Conservation (phyloP, 35 echinoderm and acorn worm genomes). For the Anneissia japonica region DNA sequence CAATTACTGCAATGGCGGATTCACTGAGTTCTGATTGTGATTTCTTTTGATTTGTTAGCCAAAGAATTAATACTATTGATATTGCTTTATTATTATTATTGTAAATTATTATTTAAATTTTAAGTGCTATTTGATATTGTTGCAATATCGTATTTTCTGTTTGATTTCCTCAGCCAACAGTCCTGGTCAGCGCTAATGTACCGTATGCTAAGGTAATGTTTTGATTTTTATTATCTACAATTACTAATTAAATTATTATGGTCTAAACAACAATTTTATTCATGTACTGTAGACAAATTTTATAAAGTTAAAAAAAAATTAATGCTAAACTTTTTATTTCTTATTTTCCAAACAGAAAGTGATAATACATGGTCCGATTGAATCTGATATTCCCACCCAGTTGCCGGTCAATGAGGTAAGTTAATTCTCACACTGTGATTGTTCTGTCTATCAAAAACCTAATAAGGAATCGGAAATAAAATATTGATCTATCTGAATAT, state of each 20-base stretch:
- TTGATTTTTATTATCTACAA: not conserved
- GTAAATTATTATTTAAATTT: too few relatives aligned
- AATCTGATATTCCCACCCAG: constrained; percentile 93
- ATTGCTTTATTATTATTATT: too few relatives aligned
- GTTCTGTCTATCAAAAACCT: not conserved
- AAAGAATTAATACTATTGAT: too few relatives aligned
- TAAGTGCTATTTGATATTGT: too few relatives aligned
- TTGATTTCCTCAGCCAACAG: constrained; percentile 53
- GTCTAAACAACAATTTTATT: not conserved
- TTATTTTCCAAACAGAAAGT: constrained; percentile 63
- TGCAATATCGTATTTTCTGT: too few relatives aligned
- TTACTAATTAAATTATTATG: constrained; percentile 2
- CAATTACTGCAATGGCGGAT: too few relatives aligned
- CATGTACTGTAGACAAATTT: not conserved
- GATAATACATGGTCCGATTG: constrained; percentile 94
- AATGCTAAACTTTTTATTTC: not conserved
- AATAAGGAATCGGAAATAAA: not conserved
- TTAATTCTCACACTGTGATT: not conserved
- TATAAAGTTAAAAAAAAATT: not conserved
- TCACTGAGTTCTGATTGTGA: too few relatives aligned
- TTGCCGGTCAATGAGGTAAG: constrained; percentile 94
- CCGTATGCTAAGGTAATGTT: constrained; percentile 87
- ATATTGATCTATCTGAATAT: not conserved
- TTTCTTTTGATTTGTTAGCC: too few relatives aligned
- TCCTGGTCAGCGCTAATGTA: constrained; percentile 85